Evolutionary conservation across 2,113 vertebrate genomes (phyloP).

Genomic region (Aramus guarauna): DNA sequence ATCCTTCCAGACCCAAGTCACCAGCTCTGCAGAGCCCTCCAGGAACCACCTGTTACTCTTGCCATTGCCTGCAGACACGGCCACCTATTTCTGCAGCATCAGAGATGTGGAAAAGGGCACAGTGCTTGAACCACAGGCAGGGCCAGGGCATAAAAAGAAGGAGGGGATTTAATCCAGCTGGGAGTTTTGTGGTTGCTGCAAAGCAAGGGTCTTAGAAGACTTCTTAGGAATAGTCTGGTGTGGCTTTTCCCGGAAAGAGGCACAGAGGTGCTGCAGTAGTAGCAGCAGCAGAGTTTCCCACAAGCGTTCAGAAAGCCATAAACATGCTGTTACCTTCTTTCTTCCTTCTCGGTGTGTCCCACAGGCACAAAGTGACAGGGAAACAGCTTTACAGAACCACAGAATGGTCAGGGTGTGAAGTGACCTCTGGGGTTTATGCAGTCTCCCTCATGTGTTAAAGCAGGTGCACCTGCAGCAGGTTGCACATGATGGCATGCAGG

Average conservation of each 20-base stretch:
- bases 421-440: no score
- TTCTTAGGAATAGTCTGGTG: not conserved
- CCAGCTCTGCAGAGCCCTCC: not conserved
- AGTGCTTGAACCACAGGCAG: not conserved
- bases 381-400: no score
- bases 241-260: not conserved
- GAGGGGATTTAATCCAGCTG: not conserved
- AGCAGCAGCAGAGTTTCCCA: not conserved
- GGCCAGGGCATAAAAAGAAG: not conserved
- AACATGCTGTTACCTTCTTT: not conserved
- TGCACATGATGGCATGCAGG: no score
- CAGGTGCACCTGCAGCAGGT: no score
- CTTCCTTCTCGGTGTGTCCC: not conserved
- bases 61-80: not conserved
- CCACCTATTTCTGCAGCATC: not conserved
- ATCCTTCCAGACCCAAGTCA: not conserved
- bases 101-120: not conserved
- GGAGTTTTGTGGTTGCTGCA: not conserved
- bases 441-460: no score
- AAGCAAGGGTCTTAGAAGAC: not conserved
- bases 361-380: not conserved
- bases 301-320: not conserved
- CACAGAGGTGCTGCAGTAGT: not conserved
- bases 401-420: no score
- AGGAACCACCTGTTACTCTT: not conserved